Evolutionary conservation across 2,888 invertebrate genomes (phyloP).

Genomic region (Anarsia innoxiella): DNA sequence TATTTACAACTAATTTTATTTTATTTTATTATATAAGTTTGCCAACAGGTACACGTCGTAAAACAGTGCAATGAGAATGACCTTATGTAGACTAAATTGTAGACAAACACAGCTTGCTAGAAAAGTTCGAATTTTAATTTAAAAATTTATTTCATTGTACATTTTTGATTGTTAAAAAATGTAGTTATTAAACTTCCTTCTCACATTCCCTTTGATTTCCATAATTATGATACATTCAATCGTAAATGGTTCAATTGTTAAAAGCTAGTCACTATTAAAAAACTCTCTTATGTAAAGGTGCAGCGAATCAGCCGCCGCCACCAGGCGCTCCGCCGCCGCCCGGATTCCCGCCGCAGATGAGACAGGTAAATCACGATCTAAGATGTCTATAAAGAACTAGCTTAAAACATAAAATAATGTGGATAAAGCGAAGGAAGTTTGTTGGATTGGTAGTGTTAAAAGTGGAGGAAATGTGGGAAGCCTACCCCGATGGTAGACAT

Average conservation of each 20-base stretch:
- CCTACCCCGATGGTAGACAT: not conserved
- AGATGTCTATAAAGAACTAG: not conserved
- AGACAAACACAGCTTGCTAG: not conserved
- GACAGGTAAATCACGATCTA: not conserved
- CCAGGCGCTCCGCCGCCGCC: conserved; percentile 33
- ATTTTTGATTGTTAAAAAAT: too few relatives aligned
- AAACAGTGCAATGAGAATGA: too few relatives aligned
- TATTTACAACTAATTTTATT: not conserved
- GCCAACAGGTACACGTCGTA: too few relatives aligned
- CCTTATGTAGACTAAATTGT: not conserved
- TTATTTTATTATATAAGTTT: not conserved
- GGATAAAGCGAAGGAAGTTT: not conserved
- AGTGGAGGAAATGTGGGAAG: too few relatives aligned
- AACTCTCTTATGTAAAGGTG: not conserved
- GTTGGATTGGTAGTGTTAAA: too few relatives aligned
- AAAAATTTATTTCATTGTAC: too few relatives aligned
- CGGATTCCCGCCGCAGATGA: conserved; percentile 25
- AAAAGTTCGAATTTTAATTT: not conserved
- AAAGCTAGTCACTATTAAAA: not conserved
- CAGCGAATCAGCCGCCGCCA: conserved; percentile 36
- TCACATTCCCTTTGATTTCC: too few relatives aligned
- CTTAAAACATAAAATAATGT: not conserved
- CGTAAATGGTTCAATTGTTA: too few relatives aligned
- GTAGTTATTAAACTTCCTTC: too few relatives aligned
- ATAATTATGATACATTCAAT: too few relatives aligned